Base-by-base conservation (phyloP, 2,113 vertebrate species). In the Aepyceros melampus region DNA sequence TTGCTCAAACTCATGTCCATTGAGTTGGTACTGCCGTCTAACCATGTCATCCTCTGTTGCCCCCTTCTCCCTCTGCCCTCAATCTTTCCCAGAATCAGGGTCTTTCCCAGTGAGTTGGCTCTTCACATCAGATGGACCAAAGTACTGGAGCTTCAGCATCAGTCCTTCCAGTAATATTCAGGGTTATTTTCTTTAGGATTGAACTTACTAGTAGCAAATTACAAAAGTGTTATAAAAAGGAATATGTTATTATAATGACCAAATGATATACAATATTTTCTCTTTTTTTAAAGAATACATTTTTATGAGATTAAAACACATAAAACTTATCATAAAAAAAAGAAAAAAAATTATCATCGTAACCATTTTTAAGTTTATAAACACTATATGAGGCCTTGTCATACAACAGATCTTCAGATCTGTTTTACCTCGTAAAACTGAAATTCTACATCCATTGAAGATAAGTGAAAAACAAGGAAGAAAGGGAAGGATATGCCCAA, bases 161-260 rank as follows among this genome's bases (percentile, higher is more conserved):
- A 76, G 23, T 76, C 13, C 12, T 76, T 76, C 40, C 12, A 76
- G 23, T 76, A 43, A 43, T 43, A 76, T 1, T 43, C 40, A 43
- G 71, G 23, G 23, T 76, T 13, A 76, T 43, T 76, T 76, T 13
- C 71, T 43, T 76, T 43, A 76, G 71, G 23, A 76, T 43, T 76
- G 12, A 76, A 76, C 71, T 74, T 76, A 76, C 15, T 74, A 40
- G n/a, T 47, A 91, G 55, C 6, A 78, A 88, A 16, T 92, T 84
- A 96, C 6, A 94, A 94, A 94, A 95, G 85, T 43, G 21, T 87
- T 94, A 36, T 71, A 82, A 92, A 94, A 96, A 62, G 23, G 13
- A 79, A 10, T 40, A 87, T 29, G 25, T 64, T 87, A 74, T 60
- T 84, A 36, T 71, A 95, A 91, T 74, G 56, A 94, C 27, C 81